Conservation (phyloP, 2,888 invertebrate genomes). For the Bugulina stolonifera region DNA sequence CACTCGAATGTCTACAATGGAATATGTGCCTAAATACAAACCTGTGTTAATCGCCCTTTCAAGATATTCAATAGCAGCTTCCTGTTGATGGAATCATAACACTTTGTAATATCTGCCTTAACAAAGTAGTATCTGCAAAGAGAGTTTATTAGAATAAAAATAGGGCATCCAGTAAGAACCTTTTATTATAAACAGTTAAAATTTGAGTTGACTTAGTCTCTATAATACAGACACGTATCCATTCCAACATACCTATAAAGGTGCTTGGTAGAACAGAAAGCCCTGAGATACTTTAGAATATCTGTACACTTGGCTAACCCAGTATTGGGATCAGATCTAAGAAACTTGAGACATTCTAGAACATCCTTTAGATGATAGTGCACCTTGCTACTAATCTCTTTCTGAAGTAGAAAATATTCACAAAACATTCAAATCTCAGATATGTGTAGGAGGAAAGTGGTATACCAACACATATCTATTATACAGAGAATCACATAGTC, state of each 20-base stretch:
- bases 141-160: too few species aligned
- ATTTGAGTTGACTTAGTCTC: too few species aligned
- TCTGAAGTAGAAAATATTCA: background rate
- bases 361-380: background rate
- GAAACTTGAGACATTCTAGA: background rate
- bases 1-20: too few species aligned
- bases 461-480: too few species aligned
- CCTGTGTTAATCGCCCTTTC: background rate
- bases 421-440: too few species aligned
- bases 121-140: conserved; percentile 39
- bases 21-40: background rate
- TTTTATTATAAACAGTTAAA: too few species aligned
- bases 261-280: background rate
- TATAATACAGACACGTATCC: too few species aligned
- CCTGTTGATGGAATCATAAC: conserved; percentile 43
- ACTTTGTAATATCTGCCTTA: conserved; percentile 43
- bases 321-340: background rate
- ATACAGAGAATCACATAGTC: too few species aligned
- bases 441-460: too few species aligned
- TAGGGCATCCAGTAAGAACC: too few species aligned
- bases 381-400: background rate
- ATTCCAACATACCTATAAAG: background rate
- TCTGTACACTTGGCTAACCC: conserved; percentile 9
- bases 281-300: background rate
- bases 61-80: conserved; percentile 35